Conservation (phyloP, 1,140 invertebrate species). For the Pygmarrhopalites habei region DNA sequence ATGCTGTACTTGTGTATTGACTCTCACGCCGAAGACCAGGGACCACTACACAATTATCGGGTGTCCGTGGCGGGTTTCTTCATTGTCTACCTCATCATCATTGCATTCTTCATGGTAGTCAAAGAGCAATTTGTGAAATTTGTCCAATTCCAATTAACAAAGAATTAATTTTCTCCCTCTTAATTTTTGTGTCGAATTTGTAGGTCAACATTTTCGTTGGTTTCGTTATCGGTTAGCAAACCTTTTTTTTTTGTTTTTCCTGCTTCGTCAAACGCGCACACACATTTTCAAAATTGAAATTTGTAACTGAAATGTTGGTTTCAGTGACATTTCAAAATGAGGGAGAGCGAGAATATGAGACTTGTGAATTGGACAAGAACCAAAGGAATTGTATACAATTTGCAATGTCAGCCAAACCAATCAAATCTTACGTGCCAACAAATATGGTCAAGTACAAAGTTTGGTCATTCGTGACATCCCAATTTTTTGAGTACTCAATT, state of each 20-base stretch:
- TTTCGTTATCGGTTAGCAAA: constrained; percentile 99
- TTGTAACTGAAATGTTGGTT: no score
- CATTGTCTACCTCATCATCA: constrained; percentile 99
- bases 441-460: constrained; percentile 96
- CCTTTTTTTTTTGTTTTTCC: no score
- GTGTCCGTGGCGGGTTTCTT: constrained; percentile 97
- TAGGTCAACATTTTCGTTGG: constrained; percentile 99
- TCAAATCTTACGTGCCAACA: constrained; percentile 94
- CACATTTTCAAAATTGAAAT: no score
- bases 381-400: constrained; percentile 99
- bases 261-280: no score
- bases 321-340: constrained; percentile 98
- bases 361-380: constrained; percentile 99
- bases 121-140: no score
- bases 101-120: constrained; percentile 99
- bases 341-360: constrained; percentile 99
- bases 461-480: constrained; percentile 99
- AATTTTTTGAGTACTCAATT: constrained; percentile 97
- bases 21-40: constrained; percentile 87
- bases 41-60: constrained; percentile 95
- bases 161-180: no score
- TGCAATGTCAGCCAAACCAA: constrained; percentile 95
- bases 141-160: no score
- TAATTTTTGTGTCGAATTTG: no score
- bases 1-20: constrained; percentile 95